Conservation (phyloP, 2,888 invertebrate genomes). For the Diplazon laetatorius region DNA sequence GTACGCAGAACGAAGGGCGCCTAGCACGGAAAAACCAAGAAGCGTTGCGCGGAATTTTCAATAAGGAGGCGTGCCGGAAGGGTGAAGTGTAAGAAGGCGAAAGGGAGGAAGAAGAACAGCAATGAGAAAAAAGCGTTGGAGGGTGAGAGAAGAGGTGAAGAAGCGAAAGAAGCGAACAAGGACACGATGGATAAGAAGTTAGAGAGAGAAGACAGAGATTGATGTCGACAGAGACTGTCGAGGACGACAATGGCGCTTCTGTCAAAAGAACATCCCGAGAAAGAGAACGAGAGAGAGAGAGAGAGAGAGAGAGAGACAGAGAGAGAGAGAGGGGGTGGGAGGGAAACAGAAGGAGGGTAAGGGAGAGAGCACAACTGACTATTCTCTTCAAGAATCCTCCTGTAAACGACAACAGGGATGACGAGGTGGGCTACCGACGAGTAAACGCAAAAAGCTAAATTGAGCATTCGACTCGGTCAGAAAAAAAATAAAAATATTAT, state of each 20-base stretch:
- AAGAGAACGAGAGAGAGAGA: constrained; percentile 1
- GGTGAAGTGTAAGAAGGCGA: constrained; percentile 20
- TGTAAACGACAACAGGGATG: constrained; percentile 47
- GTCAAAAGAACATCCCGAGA: constrained; percentile 79
- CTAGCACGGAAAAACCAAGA: constrained; percentile 69
- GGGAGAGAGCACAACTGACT: constrained; percentile 45
- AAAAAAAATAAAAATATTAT: background rate
- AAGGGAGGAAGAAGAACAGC: constrained; percentile 28
- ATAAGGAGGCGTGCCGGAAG: constrained; percentile 72
- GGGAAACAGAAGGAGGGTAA: background rate
- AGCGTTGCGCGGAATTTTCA: constrained; percentile 79
- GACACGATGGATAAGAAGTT: constrained; percentile 30
- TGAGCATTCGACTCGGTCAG: too few species aligned
- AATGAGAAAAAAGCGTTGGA: constrained; percentile 51
- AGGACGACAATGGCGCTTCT: constrained; percentile 76
- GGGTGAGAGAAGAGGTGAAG: constrained; percentile 40
- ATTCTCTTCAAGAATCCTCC: constrained; percentile 64
- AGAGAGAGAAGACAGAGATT: constrained; percentile 74
- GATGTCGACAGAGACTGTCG: constrained; percentile 77
- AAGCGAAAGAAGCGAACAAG: constrained; percentile 20
- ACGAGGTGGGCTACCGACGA: constrained; percentile 26
- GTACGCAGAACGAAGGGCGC: constrained; percentile 70
- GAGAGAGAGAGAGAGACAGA: constrained; percentile 61
- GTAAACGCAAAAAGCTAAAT: too few species aligned
- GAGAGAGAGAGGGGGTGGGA: background rate